Evolutionary conservation across 2,888 invertebrate genomes (phyloP).

Genomic region (Mythimna loreyi): DNA sequence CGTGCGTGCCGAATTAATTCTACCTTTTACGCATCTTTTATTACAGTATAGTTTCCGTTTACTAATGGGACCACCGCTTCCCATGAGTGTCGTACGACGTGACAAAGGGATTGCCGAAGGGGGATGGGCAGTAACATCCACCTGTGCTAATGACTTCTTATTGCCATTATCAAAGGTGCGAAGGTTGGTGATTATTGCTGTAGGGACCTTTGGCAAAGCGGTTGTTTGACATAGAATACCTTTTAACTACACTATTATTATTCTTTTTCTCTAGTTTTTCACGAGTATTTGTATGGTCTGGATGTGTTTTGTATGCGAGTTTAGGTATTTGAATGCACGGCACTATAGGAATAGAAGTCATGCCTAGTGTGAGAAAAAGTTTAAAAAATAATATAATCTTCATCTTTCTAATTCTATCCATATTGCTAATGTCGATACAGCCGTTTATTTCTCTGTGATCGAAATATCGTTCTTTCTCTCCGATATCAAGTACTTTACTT

Average conservation of each 20-base stretch:
- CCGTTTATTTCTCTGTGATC: no score
- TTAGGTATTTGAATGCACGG: no score
- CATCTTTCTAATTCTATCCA: no score
- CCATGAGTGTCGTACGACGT: conserved; percentile 52
- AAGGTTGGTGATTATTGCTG: conserved; percentile 43
- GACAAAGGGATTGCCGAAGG: conserved; percentile 42
- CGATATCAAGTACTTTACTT: no score
- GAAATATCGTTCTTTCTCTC: no score
- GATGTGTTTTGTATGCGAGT: no score
- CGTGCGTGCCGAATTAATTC: conserved; percentile 45
- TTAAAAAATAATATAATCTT: no score
- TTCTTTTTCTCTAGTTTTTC: neutral
- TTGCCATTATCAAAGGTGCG: conserved; percentile 32
- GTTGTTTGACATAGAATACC: conserved; percentile 7
- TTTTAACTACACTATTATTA: conserved; percentile 7
- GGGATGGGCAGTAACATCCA: conserved; percentile 51
- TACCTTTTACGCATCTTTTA: conserved; percentile 33
- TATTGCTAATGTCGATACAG: no score
- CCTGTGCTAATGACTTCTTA: conserved; percentile 51
- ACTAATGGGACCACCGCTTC: conserved; percentile 48
- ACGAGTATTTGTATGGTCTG: no score
- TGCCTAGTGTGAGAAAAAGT: no score
- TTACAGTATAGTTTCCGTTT: conserved; percentile 36
- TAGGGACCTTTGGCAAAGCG: neutral
- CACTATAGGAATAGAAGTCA: no score